Conservation (phyloP, 2,888 invertebrate species). For the Tipula unca region DNA sequence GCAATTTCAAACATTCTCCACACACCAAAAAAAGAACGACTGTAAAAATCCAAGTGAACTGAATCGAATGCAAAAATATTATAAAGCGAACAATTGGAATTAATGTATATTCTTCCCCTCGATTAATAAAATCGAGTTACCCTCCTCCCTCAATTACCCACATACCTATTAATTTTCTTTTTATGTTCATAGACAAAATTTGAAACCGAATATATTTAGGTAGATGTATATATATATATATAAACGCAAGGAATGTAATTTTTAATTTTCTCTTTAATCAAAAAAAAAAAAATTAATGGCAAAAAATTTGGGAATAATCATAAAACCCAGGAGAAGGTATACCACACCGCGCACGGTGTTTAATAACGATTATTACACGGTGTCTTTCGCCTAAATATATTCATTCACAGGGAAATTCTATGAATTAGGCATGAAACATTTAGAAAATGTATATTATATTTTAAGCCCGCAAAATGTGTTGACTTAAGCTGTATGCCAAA, state of each 20-base stretch:
- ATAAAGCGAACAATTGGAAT: slow-evolving; percentile 8
- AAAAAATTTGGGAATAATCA: not conserved
- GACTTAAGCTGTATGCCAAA: not conserved
- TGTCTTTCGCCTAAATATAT: not conserved
- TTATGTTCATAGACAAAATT: slow-evolving; percentile 14
- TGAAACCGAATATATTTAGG: not conserved
- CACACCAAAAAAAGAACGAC: not conserved
- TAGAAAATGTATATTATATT: not conserved
- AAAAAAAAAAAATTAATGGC: not conserved
- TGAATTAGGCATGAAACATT: not conserved
- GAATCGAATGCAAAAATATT: slow-evolving; percentile 8
- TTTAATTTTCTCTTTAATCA: slow-evolving; percentile 14
- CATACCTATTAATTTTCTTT: slow-evolving; percentile 8
- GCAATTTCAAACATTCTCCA: not conserved
- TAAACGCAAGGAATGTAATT: not conserved
- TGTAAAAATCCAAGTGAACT: not conserved
- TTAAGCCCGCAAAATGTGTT: not conserved
- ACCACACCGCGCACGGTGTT: not conserved
- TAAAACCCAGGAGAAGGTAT: not conserved
- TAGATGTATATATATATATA: too few relatives aligned
- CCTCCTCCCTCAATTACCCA: not conserved
- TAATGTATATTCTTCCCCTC: not conserved
- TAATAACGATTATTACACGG: not conserved
- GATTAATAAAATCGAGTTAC: not conserved
- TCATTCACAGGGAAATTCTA: not conserved